phyloP scores from a whole-genome alignment of 53 echinoderm and acorn worm species.

The Arbacia lixula region DNA sequence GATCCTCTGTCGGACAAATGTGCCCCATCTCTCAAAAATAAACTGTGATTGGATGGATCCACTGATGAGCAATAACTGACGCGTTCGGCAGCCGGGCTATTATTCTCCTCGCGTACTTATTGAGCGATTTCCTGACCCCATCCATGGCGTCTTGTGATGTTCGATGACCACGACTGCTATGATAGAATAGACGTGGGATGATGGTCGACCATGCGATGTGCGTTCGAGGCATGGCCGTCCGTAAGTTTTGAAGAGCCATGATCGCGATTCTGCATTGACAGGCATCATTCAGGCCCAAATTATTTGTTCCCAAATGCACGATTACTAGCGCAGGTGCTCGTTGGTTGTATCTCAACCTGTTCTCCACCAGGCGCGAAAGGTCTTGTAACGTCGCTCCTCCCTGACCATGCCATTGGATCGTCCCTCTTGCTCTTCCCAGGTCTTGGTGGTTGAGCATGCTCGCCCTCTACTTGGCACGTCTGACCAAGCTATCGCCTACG shows the following conservation, averaged over 20 bases:
- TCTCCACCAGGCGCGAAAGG: too few species aligned
- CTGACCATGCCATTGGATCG: constrained; percentile 6
- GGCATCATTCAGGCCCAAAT: constrained; percentile 6
- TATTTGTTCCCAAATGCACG: neutral
- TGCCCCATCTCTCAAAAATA: constrained; percentile 3
- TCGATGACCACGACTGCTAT: neutral
- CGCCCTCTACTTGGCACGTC: neutral
- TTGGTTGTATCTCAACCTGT: too few species aligned
- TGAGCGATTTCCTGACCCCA: constrained; percentile 9
- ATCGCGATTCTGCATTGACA: constrained; percentile 2
- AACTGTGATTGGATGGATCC: neutral
- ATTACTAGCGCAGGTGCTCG: neutral
- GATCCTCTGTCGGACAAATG: constrained; percentile 5
- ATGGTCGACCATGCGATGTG: constrained; percentile 11
- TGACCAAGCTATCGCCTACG: constrained; percentile 10
- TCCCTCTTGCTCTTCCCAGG: neutral
- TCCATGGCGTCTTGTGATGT: neutral
- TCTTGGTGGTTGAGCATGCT: neutral
- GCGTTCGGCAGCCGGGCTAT: constrained; percentile 1
- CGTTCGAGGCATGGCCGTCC: neutral
- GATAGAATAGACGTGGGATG: constrained; percentile 1
- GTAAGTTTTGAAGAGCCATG: neutral
- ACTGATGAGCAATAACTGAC: neutral
- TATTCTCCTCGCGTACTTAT: neutral
- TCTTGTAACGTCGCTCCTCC: too few species aligned